Conservation (phyloP, 35 echinoderm and acorn worm species). For the Amphiura filiformis region DNA sequence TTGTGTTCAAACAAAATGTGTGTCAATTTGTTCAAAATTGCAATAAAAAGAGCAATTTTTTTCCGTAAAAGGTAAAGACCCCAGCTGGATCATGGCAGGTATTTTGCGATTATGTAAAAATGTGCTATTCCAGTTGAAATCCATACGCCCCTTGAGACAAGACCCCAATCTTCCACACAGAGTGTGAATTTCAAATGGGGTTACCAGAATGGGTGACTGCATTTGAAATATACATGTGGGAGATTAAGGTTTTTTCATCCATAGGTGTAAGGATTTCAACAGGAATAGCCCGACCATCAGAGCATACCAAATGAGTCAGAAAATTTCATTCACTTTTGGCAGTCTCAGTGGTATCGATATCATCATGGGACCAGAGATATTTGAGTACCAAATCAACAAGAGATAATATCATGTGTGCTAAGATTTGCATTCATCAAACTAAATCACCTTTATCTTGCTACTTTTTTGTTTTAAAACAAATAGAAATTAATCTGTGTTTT, state of each 20-base stretch:
- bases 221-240: too few relatives aligned
- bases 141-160: too few relatives aligned
- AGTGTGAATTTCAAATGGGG: too few relatives aligned
- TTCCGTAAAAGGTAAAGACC: background rate
- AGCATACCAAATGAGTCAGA: background rate
- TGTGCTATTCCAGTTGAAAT: too few relatives aligned
- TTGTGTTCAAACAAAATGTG: background rate
- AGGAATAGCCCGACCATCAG: too few relatives aligned
- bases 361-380: background rate
- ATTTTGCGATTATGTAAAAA: background rate
- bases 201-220: too few relatives aligned
- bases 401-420: background rate
- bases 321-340: background rate
- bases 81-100: background rate
- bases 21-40: background rate
- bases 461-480: background rate
- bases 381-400: background rate
- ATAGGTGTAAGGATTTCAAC: too few relatives aligned
- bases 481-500: too few relatives aligned
- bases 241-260: too few relatives aligned
- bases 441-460: background rate
- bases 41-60: background rate
- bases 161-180: too few relatives aligned
- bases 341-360: background rate
- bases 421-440: slow-evolving; percentile 11